Evolutionary conservation across 2,888 invertebrate genomes (phyloP), one percentile per base, ranked within the genome.

Genomic region (Psococerastis gibbosa): DNA sequence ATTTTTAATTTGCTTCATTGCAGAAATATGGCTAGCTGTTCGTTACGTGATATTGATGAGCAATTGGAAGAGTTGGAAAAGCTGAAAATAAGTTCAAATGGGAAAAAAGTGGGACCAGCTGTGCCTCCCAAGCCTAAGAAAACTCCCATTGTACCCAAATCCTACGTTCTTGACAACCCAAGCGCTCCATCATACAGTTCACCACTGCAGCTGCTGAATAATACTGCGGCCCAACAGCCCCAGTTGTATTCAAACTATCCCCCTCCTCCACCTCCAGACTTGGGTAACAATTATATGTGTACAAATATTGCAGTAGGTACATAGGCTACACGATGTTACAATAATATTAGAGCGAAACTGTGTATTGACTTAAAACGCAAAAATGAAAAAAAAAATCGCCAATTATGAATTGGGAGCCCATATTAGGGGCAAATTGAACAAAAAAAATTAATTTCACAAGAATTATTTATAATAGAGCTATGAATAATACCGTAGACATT

Each of bases 51-150:
- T 6, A 16, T 38, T 16, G 38, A 38, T 20, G 38, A 38, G 22
- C 38, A 38, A 20, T 11, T 38, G 38, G 38, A 38, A 20, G 38
- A 53, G 45, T 47, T 53, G 22, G 52, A 51, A 2, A 48, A 50
- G n/a, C 44, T 53, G 41, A 51, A 52, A 45, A 45, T 53, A 18
- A 50, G 48, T 41, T 35, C 46, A 4, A 49, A 50, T 35, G 47
- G 48, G 3, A 70, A 68, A 52, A 83, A 79, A 62, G 65, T 78
- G 48, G 81, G 79, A 49, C 83, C 83, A 49, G 77, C 75, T 44
- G 81, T 82, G 46, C 83, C 83, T 35, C 83, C 83, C 8, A 83
- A 83, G 59, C 82, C 81, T 50, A 64, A 59, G 55, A 75, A 72
- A 59, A 56, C 64, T 63, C 35, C 68, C 67, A 55, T 69, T 72